Evolutionary conservation across 1,140 invertebrate species (phyloP).

Genomic region (Drosophila navojoa): DNA sequence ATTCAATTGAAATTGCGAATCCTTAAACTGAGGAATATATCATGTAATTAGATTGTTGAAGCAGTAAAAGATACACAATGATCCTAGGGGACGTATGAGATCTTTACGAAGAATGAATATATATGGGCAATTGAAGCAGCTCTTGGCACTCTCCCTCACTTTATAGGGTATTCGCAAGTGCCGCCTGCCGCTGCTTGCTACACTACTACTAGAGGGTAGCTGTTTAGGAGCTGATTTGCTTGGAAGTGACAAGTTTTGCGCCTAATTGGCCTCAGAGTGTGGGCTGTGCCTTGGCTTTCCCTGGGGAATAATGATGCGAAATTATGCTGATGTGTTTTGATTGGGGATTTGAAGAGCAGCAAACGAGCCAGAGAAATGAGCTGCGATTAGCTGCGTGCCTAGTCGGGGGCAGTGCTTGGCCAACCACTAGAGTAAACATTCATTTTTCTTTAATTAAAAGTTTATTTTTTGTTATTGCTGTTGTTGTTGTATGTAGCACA

Average conservation of each 20-base stretch:
- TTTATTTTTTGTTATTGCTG: background rate
- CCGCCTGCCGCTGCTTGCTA: too few species aligned
- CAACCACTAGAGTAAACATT: background rate
- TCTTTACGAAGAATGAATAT: too few species aligned
- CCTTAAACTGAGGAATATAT: too few species aligned
- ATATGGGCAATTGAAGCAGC: too few species aligned
- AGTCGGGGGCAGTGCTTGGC: background rate
- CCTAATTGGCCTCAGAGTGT: constrained; percentile 24
- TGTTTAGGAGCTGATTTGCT: constrained; percentile 15
- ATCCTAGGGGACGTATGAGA: too few species aligned
- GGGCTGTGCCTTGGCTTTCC: background rate
- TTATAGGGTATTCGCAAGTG: background rate
- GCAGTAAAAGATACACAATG: too few species aligned
- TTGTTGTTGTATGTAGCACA: background rate
- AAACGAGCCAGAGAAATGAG: background rate
- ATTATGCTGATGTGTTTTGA: constrained; percentile 35
- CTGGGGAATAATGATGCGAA: constrained; percentile 6
- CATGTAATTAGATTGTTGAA: too few species aligned
- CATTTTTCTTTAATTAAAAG: constrained; percentile 3
- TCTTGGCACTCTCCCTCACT: too few species aligned
- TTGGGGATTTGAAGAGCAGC: constrained; percentile 13
- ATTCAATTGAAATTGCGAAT: background rate
- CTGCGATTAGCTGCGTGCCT: constrained; percentile 9
- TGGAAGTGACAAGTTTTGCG: constrained; percentile 30
- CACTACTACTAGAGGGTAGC: background rate